Conservation (phyloP, 2,888 invertebrate species). For the Rhorus exstirpatorius region DNA sequence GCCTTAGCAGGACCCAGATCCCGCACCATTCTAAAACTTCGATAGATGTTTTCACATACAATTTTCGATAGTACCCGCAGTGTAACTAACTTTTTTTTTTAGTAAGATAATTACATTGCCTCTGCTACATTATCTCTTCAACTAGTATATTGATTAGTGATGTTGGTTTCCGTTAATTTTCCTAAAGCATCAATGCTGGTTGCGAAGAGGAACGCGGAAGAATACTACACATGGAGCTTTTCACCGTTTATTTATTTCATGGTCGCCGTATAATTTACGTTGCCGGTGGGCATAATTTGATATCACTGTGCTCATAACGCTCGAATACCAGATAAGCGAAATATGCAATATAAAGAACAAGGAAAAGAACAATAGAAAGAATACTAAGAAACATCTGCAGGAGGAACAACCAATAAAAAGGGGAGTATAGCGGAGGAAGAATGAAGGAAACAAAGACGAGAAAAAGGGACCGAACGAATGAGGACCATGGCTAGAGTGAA, state of each 20-base stretch:
- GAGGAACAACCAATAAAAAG: conserved; percentile 62
- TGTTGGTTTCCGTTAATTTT: too few relatives aligned
- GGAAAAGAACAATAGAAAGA: conserved; percentile 44
- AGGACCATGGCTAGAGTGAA: conserved; percentile 59
- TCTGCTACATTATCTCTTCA: too few relatives aligned
- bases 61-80: too few relatives aligned
- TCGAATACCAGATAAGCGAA: conserved; percentile 34
- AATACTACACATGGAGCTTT: too few relatives aligned
- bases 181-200: too few relatives aligned
- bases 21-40: too few relatives aligned
- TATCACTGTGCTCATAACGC: neutral
- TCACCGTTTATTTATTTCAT: neutral
- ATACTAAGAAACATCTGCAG: conserved; percentile 59
- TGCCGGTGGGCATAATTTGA: conserved; percentile 2
- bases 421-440: conserved; percentile 26
- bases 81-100: too few relatives aligned
- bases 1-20: too few relatives aligned
- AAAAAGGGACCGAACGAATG: conserved; percentile 64
- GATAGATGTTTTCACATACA: too few relatives aligned
- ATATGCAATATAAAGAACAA: conserved; percentile 27
- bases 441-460: conserved; percentile 42
- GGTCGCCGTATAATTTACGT: neutral
- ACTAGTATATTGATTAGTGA: too few relatives aligned
- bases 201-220: too few relatives aligned
- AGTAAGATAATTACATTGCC: too few relatives aligned